A percentile compares a stretch with the other conserved stretches of the same genome.
These are phyloP conservation scores for Patella caerulea DNA, from an alignment of 2,888 invertebrate species.

Conservation along the genomic window DNA sequence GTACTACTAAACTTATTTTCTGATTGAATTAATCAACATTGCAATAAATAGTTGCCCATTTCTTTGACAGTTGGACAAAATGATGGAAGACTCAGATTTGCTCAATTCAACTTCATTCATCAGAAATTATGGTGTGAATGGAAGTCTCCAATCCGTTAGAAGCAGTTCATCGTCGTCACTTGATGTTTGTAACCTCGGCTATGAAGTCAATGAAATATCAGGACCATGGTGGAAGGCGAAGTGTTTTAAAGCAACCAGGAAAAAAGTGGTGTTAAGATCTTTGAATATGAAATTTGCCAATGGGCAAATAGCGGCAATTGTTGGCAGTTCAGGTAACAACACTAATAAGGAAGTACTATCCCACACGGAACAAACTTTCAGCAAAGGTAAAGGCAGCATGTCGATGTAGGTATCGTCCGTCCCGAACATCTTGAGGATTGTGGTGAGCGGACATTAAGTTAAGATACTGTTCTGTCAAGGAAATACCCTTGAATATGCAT, in stretches of 20 bases:
- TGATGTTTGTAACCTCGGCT: not conserved
- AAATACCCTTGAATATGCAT: no score
- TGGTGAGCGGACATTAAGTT: no score
- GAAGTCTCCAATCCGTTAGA: not conserved
- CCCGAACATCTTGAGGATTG: no score
- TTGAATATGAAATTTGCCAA: slow-evolving; percentile 50
- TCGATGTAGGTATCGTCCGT: no score
- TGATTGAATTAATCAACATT: no score
- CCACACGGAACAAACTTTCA: no score
- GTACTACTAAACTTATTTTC: no score
- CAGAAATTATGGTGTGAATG: not conserved
- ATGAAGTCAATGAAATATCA: slow-evolving; percentile 36
- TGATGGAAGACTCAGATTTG: slow-evolving; percentile 37
- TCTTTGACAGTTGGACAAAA: no score
- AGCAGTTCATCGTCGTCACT: not conserved
- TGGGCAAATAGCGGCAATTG: slow-evolving; percentile 55
- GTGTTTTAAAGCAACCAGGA: slow-evolving; percentile 48
- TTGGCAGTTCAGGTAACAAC: slow-evolving; percentile 59
- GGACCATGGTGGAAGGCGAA: slow-evolving; percentile 62
- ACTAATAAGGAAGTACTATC: no score
- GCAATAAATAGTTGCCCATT: no score
- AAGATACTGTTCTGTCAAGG: no score
- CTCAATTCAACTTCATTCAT: slow-evolving; percentile 18
- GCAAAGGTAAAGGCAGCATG: no score
- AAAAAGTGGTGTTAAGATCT: slow-evolving; percentile 54